Conservation (phyloP, 1,140 invertebrate genomes). For the Lepidurus couesii region DNA sequence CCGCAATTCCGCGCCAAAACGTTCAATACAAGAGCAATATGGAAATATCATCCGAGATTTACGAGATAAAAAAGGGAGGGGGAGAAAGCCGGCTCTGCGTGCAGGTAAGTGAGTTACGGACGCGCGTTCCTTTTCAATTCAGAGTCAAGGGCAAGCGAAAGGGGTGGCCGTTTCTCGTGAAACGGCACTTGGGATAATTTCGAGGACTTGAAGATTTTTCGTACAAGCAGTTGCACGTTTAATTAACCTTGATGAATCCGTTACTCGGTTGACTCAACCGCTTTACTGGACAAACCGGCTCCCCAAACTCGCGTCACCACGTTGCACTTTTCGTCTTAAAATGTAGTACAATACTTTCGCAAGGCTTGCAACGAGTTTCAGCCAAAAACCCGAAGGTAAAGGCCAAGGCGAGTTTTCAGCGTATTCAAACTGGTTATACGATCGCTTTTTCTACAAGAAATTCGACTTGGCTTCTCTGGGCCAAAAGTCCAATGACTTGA, state of each 20-base stretch:
- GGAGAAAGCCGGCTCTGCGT: not conserved
- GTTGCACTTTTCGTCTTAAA: not conserved
- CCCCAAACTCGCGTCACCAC: not conserved
- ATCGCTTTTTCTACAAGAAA: not conserved
- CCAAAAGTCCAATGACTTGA: constrained; percentile 16
- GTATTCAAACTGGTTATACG: not conserved
- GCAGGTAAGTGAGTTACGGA: not conserved
- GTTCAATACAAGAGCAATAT: not conserved
- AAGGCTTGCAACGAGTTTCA: not conserved
- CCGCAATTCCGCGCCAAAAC: not conserved
- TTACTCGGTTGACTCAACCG: not conserved
- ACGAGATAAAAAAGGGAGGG: not conserved
- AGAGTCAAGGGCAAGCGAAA: constrained; percentile 5
- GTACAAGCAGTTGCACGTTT: not conserved
- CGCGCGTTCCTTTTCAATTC: not conserved
- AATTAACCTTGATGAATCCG: constrained; percentile 19
- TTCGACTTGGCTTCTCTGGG: not conserved
- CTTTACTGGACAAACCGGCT: not conserved
- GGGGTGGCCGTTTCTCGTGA: not conserved
- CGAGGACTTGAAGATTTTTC: not conserved
- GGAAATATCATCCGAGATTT: not conserved
- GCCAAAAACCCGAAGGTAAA: not conserved
- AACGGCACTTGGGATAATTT: too few species aligned
- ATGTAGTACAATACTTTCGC: not conserved
- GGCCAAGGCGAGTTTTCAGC: not conserved